Percentiles rank a stretch among this genome's conserved stretches.
Conservation (phyloP, 2,797 vertebrate genomes). For the Myotis daubentonii region DNA sequence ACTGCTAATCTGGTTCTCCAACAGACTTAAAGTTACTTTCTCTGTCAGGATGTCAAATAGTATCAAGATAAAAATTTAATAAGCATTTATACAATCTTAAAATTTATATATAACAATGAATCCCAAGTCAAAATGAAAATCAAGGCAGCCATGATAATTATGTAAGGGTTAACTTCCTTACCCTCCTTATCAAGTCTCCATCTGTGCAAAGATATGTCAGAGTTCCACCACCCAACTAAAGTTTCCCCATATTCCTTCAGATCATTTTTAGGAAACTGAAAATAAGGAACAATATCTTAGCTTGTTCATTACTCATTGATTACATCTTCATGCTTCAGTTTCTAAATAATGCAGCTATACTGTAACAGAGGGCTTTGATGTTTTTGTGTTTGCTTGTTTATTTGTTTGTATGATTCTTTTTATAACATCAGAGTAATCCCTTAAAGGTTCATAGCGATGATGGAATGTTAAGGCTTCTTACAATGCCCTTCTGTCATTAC, state of each 20-base stretch:
- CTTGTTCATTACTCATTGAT: neutral
- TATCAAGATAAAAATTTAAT: neutral
- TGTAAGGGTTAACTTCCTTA: neutral
- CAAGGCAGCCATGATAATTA: neutral
- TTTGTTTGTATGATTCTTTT: neutral
- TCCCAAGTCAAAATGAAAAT: conserved; percentile 6
- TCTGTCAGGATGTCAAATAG: neutral
- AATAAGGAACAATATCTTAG: neutral
- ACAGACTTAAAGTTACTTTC: neutral
- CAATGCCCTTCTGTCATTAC: neutral
- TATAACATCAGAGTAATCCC: neutral
- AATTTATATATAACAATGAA: conserved; percentile 19
- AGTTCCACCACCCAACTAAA: neutral
- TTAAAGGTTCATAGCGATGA: neutral
- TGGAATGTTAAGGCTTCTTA: neutral
- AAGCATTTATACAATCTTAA: conserved; percentile 2
- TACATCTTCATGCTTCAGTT: neutral
- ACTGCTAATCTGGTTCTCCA: neutral
- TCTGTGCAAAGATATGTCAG: neutral
- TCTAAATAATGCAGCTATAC: neutral
- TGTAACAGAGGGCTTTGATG: neutral
- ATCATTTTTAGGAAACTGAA: conserved; percentile 27
- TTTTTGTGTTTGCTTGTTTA: neutral
- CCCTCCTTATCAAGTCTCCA: neutral
- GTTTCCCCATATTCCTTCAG: neutral